Evolutionary conservation across 2,888 invertebrate genomes (phyloP).

Genomic region (Barypeithes pellucidus): DNA sequence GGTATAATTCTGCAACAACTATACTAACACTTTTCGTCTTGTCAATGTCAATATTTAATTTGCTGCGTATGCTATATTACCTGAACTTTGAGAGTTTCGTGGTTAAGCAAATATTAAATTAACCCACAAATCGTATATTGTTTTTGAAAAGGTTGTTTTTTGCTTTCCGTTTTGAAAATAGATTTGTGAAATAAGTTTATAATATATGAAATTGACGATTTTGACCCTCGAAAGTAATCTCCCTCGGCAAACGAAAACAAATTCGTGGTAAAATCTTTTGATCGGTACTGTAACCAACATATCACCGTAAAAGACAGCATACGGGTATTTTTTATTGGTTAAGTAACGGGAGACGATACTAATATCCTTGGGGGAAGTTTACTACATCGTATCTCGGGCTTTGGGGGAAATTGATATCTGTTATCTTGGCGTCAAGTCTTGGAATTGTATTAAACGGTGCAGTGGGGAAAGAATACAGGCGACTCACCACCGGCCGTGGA

Average conservation of each 20-base stretch:
- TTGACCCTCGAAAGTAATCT: not conserved
- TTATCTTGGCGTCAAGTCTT: conserved; percentile 55
- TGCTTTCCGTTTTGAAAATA: too few relatives aligned
- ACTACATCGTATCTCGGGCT: conserved; percentile 48
- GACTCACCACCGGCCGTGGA: conserved; percentile 34
- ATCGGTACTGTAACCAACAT: conserved; percentile 30
- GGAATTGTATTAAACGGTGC: conserved; percentile 52
- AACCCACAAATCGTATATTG: too few relatives aligned
- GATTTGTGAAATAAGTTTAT: too few relatives aligned
- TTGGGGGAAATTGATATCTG: conserved; percentile 59
- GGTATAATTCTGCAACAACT: too few relatives aligned
- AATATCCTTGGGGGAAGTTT: conserved; percentile 58
- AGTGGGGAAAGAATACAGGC: conserved; percentile 37
- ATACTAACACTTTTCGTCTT: too few relatives aligned
- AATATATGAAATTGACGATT: too few relatives aligned
- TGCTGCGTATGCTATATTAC: too few relatives aligned
- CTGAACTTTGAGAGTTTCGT: too few relatives aligned
- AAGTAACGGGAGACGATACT: conserved; percentile 57
- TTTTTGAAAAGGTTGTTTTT: too few relatives aligned
- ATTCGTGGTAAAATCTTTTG: conserved; percentile 27
- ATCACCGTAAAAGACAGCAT: conserved; percentile 52
- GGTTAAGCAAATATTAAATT: too few relatives aligned
- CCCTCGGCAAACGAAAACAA: not conserved
- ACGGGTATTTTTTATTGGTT: conserved; percentile 59
- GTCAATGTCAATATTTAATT: too few relatives aligned